A percentile compares a stretch with the other conserved stretches of the same genome.
Conservation (phyloP, 2,888 invertebrate species). For the Cecidostiba fungosa region DNA sequence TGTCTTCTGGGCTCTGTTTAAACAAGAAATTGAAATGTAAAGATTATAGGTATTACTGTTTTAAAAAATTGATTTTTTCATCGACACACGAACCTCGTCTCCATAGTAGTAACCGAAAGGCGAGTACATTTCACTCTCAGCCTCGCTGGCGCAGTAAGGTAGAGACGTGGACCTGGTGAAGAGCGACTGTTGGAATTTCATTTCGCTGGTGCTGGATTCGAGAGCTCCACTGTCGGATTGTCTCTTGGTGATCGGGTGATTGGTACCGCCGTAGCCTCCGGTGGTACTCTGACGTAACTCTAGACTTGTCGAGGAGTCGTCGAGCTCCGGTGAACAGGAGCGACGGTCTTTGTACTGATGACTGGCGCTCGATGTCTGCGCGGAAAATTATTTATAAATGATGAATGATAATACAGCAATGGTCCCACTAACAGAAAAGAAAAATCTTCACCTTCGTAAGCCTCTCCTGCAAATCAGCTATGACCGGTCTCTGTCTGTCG, state of each 20-base stretch:
- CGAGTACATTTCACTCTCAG: conserved; percentile 91
- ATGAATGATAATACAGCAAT: no score
- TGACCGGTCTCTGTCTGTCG: neutral
- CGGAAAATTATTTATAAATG: conserved; percentile 57
- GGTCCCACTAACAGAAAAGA: no score
- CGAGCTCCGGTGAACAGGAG: neutral
- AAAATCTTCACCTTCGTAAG: neutral
- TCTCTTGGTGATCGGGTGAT: conserved; percentile 78
- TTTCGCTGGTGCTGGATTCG: conserved; percentile 81
- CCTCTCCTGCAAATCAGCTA: conserved; percentile 72
- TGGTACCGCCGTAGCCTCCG: conserved; percentile 67
- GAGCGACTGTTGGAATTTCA: conserved; percentile 83
- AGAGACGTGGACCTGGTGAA: conserved; percentile 86
- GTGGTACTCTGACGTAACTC: conserved; percentile 79
- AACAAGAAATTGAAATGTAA: neutral
- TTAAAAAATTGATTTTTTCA: neutral
- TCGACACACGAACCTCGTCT: conserved; percentile 80
- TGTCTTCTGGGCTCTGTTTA: conserved; percentile 81
- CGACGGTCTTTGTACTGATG: conserved; percentile 78
- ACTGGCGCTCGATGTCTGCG: conserved; percentile 80
- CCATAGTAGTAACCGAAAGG: conserved; percentile 89
- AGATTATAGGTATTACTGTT: neutral
- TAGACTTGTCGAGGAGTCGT: conserved; percentile 83
- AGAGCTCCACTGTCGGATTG: conserved; percentile 82
- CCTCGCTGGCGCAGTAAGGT: conserved; percentile 92